phyloP scores from a whole-genome alignment of 2,797 vertebrate species.

The Percopsis omiscomaycus region DNA sequence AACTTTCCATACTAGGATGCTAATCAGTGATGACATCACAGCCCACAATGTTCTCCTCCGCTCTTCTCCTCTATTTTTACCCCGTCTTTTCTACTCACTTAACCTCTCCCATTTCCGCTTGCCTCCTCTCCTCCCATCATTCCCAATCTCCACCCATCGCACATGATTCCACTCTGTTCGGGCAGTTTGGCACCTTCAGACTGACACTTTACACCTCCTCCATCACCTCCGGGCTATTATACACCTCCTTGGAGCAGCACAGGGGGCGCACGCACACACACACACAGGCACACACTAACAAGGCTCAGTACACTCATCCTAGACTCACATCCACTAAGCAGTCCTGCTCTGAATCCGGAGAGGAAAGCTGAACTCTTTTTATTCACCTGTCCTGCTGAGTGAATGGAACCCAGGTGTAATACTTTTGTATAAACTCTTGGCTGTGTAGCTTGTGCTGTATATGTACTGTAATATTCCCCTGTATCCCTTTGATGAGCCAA shows the following conservation, averaged over 20 bases:
- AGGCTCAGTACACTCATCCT: background rate
- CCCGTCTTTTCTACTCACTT: constrained; percentile 8
- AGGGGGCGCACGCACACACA: constrained; percentile 13
- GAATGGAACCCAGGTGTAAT: constrained; percentile 27
- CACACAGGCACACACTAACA: constrained; percentile 18
- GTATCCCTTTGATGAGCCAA: too few relatives aligned
- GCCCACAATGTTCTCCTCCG: constrained; percentile 24
- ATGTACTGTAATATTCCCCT: too few relatives aligned
- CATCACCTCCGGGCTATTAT: constrained; percentile 39
- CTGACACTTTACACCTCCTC: constrained; percentile 46
- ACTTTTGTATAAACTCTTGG: background rate
- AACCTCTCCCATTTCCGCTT: constrained; percentile 5
- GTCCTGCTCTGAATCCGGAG: constrained; percentile 26
- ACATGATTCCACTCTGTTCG: constrained; percentile 34
- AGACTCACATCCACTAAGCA: constrained; percentile 18
- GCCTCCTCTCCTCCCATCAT: constrained; percentile 1
- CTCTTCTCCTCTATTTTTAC: constrained; percentile 32
- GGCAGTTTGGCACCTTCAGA: constrained; percentile 53
- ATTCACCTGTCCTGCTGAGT: constrained; percentile 18
- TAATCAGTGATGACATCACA: constrained; percentile 31
- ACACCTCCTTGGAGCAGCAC: constrained; percentile 24
- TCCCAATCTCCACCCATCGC: constrained; percentile 9
- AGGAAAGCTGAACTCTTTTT: too few relatives aligned
- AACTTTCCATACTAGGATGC: constrained; percentile 43
- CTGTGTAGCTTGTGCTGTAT: too few relatives aligned